Evolutionary conservation across 2,888 invertebrate species (phyloP).

Genomic region (Ophonus ardosiacus): DNA sequence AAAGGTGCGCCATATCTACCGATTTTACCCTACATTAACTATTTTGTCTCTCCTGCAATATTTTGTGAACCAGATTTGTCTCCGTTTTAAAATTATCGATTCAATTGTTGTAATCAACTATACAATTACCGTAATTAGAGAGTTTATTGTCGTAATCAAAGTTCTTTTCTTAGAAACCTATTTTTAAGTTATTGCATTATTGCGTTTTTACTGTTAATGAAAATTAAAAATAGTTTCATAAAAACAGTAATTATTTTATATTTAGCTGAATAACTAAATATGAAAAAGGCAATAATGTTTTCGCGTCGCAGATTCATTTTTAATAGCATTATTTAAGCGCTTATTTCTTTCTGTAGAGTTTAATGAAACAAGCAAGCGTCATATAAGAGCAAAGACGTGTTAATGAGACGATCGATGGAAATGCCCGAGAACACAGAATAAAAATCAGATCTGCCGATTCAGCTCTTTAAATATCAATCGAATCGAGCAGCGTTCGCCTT

Average conservation of each 20-base stretch:
- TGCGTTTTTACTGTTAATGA: neutral
- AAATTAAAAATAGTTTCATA: neutral
- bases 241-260: neutral
- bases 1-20: too few relatives aligned
- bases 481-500: neutral
- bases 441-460: conserved; percentile 9
- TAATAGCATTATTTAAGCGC: conserved; percentile 28
- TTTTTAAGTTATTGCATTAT: neutral
- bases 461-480: conserved; percentile 12
- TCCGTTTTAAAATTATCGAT: neutral
- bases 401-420: conserved; percentile 10
- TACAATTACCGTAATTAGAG: neutral
- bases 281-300: too few relatives aligned
- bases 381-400: conserved; percentile 50
- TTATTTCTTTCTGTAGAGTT: conserved; percentile 12
- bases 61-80: too few relatives aligned
- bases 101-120: neutral
- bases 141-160: neutral
- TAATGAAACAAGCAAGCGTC: conserved; percentile 12
- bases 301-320: neutral
- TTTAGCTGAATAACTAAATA: neutral
- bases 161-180: neutral
- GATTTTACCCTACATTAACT: too few relatives aligned
- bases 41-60: too few relatives aligned
- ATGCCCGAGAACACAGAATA: neutral